phyloP scores from a whole-genome alignment of 2,113 vertebrate genomes.

The Sciurus niger region DNA sequence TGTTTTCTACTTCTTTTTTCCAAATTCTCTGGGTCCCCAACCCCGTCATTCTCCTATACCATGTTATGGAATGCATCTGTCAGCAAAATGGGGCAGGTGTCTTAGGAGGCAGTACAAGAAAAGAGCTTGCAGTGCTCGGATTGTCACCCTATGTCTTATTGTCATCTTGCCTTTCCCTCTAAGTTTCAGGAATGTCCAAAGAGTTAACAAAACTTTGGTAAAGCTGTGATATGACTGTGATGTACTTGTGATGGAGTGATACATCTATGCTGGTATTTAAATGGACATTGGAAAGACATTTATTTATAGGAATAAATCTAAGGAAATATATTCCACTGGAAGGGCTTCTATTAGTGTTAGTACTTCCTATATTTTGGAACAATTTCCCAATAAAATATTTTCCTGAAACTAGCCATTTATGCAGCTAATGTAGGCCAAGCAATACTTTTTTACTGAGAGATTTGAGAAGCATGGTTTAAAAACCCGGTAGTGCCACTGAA shows the following conservation, averaged over 20 bases:
- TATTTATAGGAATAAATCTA: slow-evolving; percentile 88
- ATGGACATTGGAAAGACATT: slow-evolving; percentile 88
- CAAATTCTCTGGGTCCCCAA: background rate
- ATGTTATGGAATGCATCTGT: background rate
- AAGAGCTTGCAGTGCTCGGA: background rate
- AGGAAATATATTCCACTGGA: slow-evolving; percentile 85
- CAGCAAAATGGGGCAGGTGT: background rate
- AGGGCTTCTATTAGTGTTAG: slow-evolving; percentile 89
- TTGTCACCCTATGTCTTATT: background rate
- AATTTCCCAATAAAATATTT: slow-evolving; percentile 90
- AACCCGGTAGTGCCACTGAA: slow-evolving; percentile 64
- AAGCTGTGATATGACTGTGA: slow-evolving; percentile 75
- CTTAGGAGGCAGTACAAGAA: background rate
- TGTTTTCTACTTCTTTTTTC: background rate
- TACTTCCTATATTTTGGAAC: slow-evolving; percentile 89
- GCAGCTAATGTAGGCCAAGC: slow-evolving; percentile 88
- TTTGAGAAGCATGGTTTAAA: slow-evolving; percentile 77
- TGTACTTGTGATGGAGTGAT: background rate
- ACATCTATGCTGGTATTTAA: slow-evolving; percentile 85
- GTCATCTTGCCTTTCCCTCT: background rate
- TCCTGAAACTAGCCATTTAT: slow-evolving; percentile 88
- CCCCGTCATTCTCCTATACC: background rate
- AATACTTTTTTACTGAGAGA: slow-evolving; percentile 74
- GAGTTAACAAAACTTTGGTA: slow-evolving; percentile 81
- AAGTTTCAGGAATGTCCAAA: background rate